Conservation (phyloP, 2,797 vertebrate genomes). For the Arctocebus calabarensis region DNA sequence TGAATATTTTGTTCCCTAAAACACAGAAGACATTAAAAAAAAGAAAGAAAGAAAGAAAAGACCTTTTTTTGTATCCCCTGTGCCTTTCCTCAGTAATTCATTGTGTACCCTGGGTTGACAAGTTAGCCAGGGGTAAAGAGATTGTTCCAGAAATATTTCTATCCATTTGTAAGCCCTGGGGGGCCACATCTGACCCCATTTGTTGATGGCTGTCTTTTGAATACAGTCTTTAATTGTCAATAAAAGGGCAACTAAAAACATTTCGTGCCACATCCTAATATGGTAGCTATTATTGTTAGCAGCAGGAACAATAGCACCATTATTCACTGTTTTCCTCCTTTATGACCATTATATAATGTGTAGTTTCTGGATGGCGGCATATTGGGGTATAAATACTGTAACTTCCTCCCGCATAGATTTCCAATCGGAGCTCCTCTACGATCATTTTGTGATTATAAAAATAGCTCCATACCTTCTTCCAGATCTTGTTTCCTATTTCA, state of each 20-base stretch:
- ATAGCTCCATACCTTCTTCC: constrained; percentile 30
- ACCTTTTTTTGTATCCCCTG: not conserved
- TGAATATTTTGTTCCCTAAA: not conserved
- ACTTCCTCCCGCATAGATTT: constrained; percentile 59
- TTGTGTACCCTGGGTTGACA: not conserved
- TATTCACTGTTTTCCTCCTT: constrained; percentile 59
- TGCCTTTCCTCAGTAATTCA: not conserved
- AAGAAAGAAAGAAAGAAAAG: not conserved
- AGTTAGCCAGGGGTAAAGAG: not conserved
- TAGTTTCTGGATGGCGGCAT: constrained; percentile 3
- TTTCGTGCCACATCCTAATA: not conserved
- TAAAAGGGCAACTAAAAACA: constrained; percentile 18
- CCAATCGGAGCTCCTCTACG: constrained; percentile 14
- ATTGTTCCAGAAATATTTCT: constrained; percentile 29
- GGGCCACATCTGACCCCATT: not conserved
- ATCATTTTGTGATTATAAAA: constrained; percentile 71
- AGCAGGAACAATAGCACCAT: constrained; percentile 40
- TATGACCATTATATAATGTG: constrained; percentile 23
- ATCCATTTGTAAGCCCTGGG: not conserved
- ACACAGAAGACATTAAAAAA: not conserved
- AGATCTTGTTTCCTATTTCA: constrained; percentile 58
- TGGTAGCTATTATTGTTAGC: constrained; percentile 53
- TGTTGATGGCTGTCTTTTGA: constrained; percentile 3
- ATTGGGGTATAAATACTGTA: constrained; percentile 63
- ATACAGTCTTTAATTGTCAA: constrained; percentile 48